Evolutionary conservation across 2,888 invertebrate genomes (phyloP), one percentile per base, ranked within the genome.

Genomic region (Rhimphoctona megacephalus): DNA sequence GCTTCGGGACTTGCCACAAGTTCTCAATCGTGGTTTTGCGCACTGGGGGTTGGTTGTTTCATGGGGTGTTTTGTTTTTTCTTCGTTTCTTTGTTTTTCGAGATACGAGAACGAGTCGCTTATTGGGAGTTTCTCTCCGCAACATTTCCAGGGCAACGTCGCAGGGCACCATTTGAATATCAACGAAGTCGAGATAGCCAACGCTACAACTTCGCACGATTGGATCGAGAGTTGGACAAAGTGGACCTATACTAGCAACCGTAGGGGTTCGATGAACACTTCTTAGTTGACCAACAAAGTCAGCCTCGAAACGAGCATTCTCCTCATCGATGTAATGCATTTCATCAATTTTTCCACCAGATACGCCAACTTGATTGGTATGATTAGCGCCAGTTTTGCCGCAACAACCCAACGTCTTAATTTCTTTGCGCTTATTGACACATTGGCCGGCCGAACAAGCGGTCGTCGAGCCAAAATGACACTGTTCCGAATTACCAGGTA

Each of bases 151-250:
- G 17, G 97, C 96, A 76, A 97, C 96, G 91, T 97, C 97, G 61
- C 97, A 97, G 72, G 97, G 97, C 33, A 97, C 96, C 89, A 97
- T 95, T 90, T 96, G 96, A 1, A 96, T 96, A 90, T 98, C 98
- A 6, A 98, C 97, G 87, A 97, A 95, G 93, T 98, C 98, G 89
- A 98, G 95, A 92, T 98, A 98, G 0, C 98, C 98, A 2, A 98
- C 98, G 94, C 98, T 98, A 93, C 98, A 98, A 92, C 98, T 98
- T 46, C 98, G 95, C 0, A 97, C 97, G 94, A 98, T 97, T 0
- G 97, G 96, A 90, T 97, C 97, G 39, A 95, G 95, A 0, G 96
- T 95, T 19, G 95, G 89, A 81, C 94, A 94, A 0, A 95, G 93
- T 0, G 97, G 96, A 57, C 96, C 96, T 85, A 96, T 96, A 0